These are phyloP conservation scores for Drosophila virilis DNA, from an alignment of 1,140 invertebrate genomes.

Conservation along the genomic window DNA sequence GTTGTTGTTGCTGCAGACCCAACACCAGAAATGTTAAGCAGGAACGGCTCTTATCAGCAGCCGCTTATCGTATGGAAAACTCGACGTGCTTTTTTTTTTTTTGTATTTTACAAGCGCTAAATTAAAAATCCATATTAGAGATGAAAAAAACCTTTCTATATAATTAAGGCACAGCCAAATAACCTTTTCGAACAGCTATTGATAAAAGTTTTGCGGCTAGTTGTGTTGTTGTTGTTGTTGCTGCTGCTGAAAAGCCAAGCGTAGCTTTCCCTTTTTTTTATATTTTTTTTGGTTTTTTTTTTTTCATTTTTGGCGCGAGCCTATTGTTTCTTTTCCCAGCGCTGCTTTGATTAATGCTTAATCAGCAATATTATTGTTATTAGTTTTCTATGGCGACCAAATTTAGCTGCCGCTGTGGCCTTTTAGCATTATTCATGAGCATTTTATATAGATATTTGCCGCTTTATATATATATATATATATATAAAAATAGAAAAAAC, in stretches of 20 bases:
- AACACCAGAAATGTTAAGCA: slow-evolving; percentile 38
- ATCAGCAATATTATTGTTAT: slow-evolving; percentile 81
- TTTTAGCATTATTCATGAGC: slow-evolving; percentile 45
- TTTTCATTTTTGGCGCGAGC: slow-evolving; percentile 17
- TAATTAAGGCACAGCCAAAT: slow-evolving; percentile 54
- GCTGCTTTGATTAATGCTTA: slow-evolving; percentile 77
- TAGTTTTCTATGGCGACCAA: slow-evolving; percentile 69
- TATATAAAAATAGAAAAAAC: background rate
- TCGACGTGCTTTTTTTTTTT: slow-evolving; percentile 15
- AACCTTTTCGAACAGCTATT: slow-evolving; percentile 17
- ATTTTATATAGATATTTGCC: slow-evolving; percentile 44
- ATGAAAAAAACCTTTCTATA: slow-evolving; percentile 49
- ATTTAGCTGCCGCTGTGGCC: slow-evolving; percentile 14
- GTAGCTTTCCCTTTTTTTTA: slow-evolving; percentile 64
- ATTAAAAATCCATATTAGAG: slow-evolving; percentile 68
- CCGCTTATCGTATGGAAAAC: slow-evolving; percentile 61
- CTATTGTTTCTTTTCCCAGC: slow-evolving; percentile 37
- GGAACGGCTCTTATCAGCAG: slow-evolving; percentile 51
- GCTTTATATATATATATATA: slow-evolving; percentile 8
- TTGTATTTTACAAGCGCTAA: slow-evolving; percentile 36
- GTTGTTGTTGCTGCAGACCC: slow-evolving; percentile 12
- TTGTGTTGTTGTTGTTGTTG: background rate
- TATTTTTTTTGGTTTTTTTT: no score
- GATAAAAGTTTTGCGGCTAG: slow-evolving; percentile 34
- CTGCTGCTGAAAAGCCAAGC: slow-evolving; percentile 24